Base-by-base conservation (phyloP, 2,113 vertebrate species). In the Psilopsiagon aurifrons region DNA sequence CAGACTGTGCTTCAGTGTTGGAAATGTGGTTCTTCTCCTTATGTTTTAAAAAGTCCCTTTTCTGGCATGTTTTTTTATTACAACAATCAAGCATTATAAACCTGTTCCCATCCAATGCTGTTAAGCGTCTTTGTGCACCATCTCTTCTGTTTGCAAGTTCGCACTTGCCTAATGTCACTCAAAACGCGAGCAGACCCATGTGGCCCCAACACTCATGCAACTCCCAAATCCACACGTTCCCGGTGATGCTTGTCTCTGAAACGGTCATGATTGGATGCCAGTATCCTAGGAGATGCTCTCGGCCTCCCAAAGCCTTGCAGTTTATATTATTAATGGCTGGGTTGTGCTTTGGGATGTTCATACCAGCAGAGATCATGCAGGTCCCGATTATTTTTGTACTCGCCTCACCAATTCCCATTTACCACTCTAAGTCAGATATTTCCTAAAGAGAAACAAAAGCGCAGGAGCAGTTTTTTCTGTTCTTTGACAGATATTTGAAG, bases 311-410 rank as follows among this genome's bases (percentile, higher is more conserved):
- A 90, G 43, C 82, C 27, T 66, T 59, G 51, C 68, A 86, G 62
- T 86, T 95, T 87, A 23, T 75, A 70, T 89, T 94, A 94, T 90
- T 94, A 83, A 94, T 87, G 76, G 17, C 68, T 95, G 71, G 41
- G 63, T 28, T 62, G 39, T 66, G 49, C 37, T 91, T 96, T 93
- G 87, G 41, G 70, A 35, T 90, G 57, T 76, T 93, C 68, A 44
- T 66, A 90, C 80, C 62, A 60, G 19, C 78, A 47, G 47, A 82
- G 71, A 66, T 94, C 80, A 33, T 6, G 2, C 25, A 81, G 73
- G 31, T 93, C 91, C 77, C 87, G 88, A 69, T 97, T 96, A 90
- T 95, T 91, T 96, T 83, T 92, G 59, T 43, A 44, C 57, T 86
- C 69, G 39, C 91, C 79, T 90, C 52, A 35, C 60, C 31, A 69